Base-by-base conservation (phyloP, 2,888 invertebrate genomes). In the Leucania comma region DNA sequence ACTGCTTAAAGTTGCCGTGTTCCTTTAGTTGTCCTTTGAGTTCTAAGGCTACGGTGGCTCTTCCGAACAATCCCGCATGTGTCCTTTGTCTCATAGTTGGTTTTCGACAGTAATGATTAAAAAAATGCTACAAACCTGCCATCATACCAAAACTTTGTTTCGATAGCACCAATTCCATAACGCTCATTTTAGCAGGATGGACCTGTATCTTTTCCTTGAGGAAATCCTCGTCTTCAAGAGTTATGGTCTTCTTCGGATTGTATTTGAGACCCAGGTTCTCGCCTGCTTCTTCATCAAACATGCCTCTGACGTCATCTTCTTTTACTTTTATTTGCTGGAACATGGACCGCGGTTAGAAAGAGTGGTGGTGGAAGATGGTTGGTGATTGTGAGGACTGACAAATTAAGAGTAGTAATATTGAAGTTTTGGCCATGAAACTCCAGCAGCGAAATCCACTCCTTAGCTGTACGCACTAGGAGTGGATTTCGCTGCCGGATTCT, bases 211-310 rank as follows among this genome's bases (percentile, higher is more conserved):
- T 51, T 17, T 46, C 72, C 6, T 78, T 60, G 9, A 69, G 58
- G 17, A 63, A 63, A 0, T 58, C 42, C 0, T 76, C 71, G 0
- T 83, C 83, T 0, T 87, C 81, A 0, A 91, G 89, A 0, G 93
- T 93, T 38, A 95, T 85, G 0, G 93, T 91, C 71, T 84, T 90
- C 87, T 85, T 91, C 0, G 93, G 91, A 50, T 94, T 90, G 74
- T 93, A 94, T 0, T 78, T 78, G 0, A 93, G 85, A 0, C 92
- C 91, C 0, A 93, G 86, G 2, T 88, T 77, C 17, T 86, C 69
- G 0, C 80, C 84, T 0, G 84, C 80, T 6, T 89, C 84, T 1
- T 88, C 85, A 0, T 88, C 88, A 50, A 94, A 94, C 89, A 94
- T 89, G 0, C 68, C 81, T 0, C 66, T 67, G 0, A 94, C 86